phyloP scores from a whole-genome alignment of 2,113 vertebrate species.

The Prolemur simus region DNA sequence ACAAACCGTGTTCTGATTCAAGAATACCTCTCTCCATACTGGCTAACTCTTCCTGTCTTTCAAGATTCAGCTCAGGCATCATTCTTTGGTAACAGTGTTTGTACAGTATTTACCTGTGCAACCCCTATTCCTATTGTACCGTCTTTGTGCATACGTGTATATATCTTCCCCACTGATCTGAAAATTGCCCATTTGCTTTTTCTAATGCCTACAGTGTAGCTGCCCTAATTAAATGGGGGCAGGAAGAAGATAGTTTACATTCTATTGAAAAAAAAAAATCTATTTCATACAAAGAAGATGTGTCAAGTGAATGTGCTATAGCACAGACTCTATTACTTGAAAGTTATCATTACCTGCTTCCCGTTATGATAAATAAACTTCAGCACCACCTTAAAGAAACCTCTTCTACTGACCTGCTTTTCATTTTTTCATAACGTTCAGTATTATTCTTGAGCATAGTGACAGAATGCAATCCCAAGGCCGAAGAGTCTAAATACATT shows the following conservation, averaged over 20 bases:
- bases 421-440: slow-evolving; percentile 31
- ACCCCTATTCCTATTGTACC: not conserved
- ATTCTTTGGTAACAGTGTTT: not conserved
- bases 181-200: not conserved
- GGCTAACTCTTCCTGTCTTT: not conserved
- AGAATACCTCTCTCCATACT: not conserved
- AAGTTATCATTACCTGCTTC: slow-evolving; percentile 46
- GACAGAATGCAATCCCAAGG: slow-evolving; percentile 47
- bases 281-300: slow-evolving; percentile 29
- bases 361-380: slow-evolving; percentile 50
- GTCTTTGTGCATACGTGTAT: not conserved
- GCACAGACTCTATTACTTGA: slow-evolving; percentile 27
- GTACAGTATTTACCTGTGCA: not conserved
- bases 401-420: not conserved
- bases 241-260: not conserved
- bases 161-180: not conserved
- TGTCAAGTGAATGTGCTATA: slow-evolving; percentile 25
- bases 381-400: slow-evolving; percentile 6
- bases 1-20: not conserved
- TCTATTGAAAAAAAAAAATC: not conserved
- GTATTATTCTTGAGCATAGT: slow-evolving; percentile 56
- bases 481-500: not conserved
- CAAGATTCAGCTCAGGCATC: not conserved
- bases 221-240: not conserved
- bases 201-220: not conserved